Base-by-base conservation (phyloP, 2,888 invertebrate genomes). In the Parthenolecanium corni region DNA sequence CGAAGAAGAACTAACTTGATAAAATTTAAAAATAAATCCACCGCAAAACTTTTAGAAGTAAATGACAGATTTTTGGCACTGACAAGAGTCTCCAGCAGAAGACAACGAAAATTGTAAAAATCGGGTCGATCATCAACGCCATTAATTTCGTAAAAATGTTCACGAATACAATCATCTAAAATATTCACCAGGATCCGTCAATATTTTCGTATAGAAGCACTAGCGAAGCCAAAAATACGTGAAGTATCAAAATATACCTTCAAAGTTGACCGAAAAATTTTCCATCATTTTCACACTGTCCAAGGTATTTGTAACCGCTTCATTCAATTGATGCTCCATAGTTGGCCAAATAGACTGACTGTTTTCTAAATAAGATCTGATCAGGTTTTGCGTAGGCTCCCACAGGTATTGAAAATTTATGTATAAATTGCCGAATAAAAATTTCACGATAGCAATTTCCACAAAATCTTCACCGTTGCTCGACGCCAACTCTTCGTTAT, bases 351-450 rank as follows among this genome's bases (percentile, higher is more conserved):
- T 90, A 24, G 79, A 76, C n/a, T 79, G 49, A 52, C 64, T 52
- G 23, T 80, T 78, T 69, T 78, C 78, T 0, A 89, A 87, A 71
- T 86, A 87, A 0, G 84, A 80, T 1, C 83, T 79, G 52, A 95
- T 82, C 44, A 92, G 77, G 70, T 86, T 82, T 16, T 80, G 77
- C 0, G 87, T 78, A 0, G 93, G 90, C 66, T 87, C 85, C 95
- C 95, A 95, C 0, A 96, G 73, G 14, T 91, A 76, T 68, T 88
- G 86, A 70, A 96, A 94, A 72, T 94, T 94, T 20, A 87, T 78
- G 72, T 87, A 89, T 53, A 94, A 76, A 65, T 83, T 79, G 1
- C 94, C 92, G 36, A 94, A 77, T 69, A 94, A 78, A 70, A 87
- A 91, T 65, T 84, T 79, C 20, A 96, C 71, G 0, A 86, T 82